Evolutionary conservation across 2,797 vertebrate species (phyloP).

Genomic region (Poeciliopsis presidionis): DNA sequence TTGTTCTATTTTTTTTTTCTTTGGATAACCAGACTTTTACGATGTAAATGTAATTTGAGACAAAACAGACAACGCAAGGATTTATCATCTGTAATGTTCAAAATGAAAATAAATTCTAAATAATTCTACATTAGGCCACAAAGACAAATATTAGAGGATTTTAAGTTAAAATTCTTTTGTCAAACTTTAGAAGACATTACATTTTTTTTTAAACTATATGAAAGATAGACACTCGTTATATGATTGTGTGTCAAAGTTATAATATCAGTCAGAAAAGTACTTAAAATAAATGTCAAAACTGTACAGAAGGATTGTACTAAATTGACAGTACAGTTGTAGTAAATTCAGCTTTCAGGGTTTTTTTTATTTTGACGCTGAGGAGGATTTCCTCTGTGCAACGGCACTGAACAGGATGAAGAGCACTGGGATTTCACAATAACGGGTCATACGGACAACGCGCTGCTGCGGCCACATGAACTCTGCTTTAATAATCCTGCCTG

Average conservation of each 20-base stretch:
- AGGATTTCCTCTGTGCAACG: constrained; percentile 68
- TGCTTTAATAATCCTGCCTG: neutral
- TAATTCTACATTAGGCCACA: neutral
- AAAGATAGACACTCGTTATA: neutral
- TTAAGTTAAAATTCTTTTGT: neutral
- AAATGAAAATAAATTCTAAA: no score
- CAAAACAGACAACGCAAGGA: neutral
- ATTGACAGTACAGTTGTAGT: constrained; percentile 2
- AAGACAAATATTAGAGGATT: neutral
- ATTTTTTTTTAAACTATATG: neutral
- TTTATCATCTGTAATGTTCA: no score
- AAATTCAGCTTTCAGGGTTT: neutral
- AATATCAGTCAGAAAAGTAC: neutral
- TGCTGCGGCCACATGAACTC: constrained; percentile 21
- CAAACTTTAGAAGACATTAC: neutral
- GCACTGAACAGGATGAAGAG: constrained; percentile 53
- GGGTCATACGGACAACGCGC: constrained; percentile 40
- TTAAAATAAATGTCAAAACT: neutral
- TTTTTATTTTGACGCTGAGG: constrained; percentile 40
- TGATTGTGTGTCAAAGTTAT: neutral
- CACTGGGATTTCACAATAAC: constrained; percentile 73
- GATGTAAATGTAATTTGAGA: constrained; percentile 31
- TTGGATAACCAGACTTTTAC: constrained; percentile 20
- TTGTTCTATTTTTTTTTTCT: neutral
- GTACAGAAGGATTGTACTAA: neutral